Conservation (phyloP, 2,888 invertebrate genomes). For the Silvanus unidentatus region DNA sequence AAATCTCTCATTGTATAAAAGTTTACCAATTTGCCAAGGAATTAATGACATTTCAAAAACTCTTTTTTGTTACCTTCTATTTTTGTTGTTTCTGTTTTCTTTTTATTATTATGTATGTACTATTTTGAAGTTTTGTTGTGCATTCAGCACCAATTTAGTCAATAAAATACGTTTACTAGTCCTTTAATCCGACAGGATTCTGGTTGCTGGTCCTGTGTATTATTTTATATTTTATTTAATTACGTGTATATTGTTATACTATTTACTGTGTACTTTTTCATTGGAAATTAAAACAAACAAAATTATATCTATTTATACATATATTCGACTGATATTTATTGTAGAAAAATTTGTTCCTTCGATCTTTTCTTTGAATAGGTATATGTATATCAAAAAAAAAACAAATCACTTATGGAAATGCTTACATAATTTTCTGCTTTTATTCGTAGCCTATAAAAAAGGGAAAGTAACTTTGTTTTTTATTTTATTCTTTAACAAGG, state of each 20-base stretch:
- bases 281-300: not conserved
- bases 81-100: slow-evolving; percentile 3
- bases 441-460: not conserved
- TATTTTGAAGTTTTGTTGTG: not conserved
- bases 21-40: no score
- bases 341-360: slow-evolving; percentile 9
- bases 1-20: no score
- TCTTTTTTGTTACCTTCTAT: not conserved
- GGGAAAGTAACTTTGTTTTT: not conserved
- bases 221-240: slow-evolving; percentile 15
- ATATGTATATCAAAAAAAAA: no score
- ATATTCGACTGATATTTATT: slow-evolving; percentile 25
- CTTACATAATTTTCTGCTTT: not conserved
- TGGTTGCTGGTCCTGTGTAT: slow-evolving; percentile 28
- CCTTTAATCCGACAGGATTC: slow-evolving; percentile 36
- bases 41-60: no score
- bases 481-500: not conserved
- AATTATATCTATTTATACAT: no score
- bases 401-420: not conserved
- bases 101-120: not conserved
- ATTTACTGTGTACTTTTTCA: not conserved
- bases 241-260: not conserved
- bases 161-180: slow-evolving; percentile 29
- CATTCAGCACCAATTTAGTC: not conserved
- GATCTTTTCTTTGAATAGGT: not conserved